Conservation (phyloP, 92 coral and sea anemone species). For the Chrysogorgia sp. region DNA sequence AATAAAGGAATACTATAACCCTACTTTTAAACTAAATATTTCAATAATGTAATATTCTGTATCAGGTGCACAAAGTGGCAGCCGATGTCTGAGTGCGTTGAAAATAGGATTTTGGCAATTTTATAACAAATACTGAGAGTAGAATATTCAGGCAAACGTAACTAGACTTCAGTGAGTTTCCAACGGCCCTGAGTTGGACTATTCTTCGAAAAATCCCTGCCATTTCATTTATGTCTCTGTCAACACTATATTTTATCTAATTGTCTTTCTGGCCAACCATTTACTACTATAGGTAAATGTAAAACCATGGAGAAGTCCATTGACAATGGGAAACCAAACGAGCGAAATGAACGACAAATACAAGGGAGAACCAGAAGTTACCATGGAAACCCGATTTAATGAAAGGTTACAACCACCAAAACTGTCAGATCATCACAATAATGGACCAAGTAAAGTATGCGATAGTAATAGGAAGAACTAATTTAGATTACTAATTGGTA, state of each 20-base stretch:
- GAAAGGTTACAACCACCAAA: slow-evolving; percentile 85
- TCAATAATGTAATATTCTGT: too few relatives aligned
- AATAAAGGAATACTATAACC: too few relatives aligned
- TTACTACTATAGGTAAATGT: slow-evolving; percentile 63
- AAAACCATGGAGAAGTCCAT: slow-evolving; percentile 91
- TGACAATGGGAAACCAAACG: slow-evolving; percentile 88
- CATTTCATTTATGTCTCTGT: not conserved
- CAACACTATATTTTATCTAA: not conserved
- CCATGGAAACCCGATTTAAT: slow-evolving; percentile 71
- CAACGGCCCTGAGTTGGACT: not conserved
- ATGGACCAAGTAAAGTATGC: slow-evolving; percentile 91
- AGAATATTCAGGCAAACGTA: too few relatives aligned
- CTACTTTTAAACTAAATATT: too few relatives aligned
- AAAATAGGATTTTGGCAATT: too few relatives aligned
- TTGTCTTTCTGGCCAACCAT: too few relatives aligned
- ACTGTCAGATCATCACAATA: slow-evolving; percentile 87
- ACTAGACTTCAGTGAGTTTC: not conserved
- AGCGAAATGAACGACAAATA: slow-evolving; percentile 96
- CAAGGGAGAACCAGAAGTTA: slow-evolving; percentile 86
- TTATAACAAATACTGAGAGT: too few relatives aligned
- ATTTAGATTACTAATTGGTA: too few relatives aligned
- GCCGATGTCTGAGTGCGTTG: too few relatives aligned
- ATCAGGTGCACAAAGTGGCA: too few relatives aligned
- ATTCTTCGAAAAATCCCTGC: not conserved
- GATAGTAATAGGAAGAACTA: too few relatives aligned